Evolutionary conservation across 2,113 vertebrate species (phyloP), one percentile per base, ranked within the genome.

Genomic region (Triplophysa siluroides): DNA sequence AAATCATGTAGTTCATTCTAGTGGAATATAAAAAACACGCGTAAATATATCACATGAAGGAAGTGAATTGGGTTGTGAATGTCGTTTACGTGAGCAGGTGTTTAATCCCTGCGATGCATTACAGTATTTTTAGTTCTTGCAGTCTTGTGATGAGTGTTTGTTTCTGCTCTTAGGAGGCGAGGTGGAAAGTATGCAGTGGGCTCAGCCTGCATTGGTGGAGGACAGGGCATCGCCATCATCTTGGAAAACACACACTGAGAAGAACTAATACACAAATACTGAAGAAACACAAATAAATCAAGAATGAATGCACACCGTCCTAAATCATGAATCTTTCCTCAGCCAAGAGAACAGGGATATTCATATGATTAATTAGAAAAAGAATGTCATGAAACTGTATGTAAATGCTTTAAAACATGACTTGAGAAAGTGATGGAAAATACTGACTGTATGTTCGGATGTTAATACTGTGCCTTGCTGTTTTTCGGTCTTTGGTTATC

Each of bases 191-290:
- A 98, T 0, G 98, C 94, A 0, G 89, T 98, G 0, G 97, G 98
- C 1, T 98, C 98, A 0, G 97, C 98, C 43, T 99, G 98, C 87
- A 99, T 98, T 1, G 98, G 98, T 0, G 97, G 98, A 0, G 98
- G 98, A 52, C 98, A 99, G 75, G 98, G 97, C 2, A 98, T 99
- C 1, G 96, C 97, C 0, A 12, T 99, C 71, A 68, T 99, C 85
- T 84, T 99, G 5, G 92, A 99, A 90, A 97, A 91, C 69, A 84
- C 85, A 50, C 89, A 93, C 26, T 94, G 86, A 95, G 63, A n/a
- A 24, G 50, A 85, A 75, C 24, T 47, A 58, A 70, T 38, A 38
- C 74, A 71, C 60, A 47, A 29, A 41, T 8, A 47, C 26, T 60
- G 12, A 67, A 24, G 23, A 64, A 11, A 63, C 33, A 62, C 60